Evolutionary conservation across 2,888 invertebrate species (phyloP), one percentile per base, ranked within the genome.

Genomic region (Arge pagana): DNA sequence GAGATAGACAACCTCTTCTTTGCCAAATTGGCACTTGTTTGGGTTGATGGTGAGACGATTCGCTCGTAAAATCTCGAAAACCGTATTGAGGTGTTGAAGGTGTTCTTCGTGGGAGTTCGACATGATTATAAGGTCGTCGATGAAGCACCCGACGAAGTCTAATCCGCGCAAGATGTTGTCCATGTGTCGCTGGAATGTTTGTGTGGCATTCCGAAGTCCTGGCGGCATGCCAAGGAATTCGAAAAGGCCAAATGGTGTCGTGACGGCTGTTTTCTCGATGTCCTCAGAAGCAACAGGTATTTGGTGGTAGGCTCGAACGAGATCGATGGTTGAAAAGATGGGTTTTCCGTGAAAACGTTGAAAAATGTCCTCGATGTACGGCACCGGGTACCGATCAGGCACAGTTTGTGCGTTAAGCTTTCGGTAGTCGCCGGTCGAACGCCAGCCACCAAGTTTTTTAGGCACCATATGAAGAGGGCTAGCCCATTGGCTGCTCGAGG

Each of bases 1-100:
- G 1, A 74, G 52, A 43, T 67, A 74, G 3, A 53, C 48, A 0
- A 72, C 53, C 33, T 64, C 36, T 2, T 31, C 1, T 23, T 28
- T 10, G 1, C 65, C 67, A 51, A 74, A 69, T 1, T 50, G 48
- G 41, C 72, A 73, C 55, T 77, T 76, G 0, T 53, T 28, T 0
- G 59, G 31, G 53, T 76, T 72, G 4, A 73, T 59, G 1, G 56
- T 39, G 0, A 57, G 11, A 2, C 53, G 43, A 43, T 49, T 43
- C n/a, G 45, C 4, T 15, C 37, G 13, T 6, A 55, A n/a, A 24
- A 49, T 10, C 35, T 49, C 5, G 36, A 59, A 54, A 6, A 59
- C 40, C 23, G 16, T 15, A 3, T 37, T 8, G 24, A 63, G 28
- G 39, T 60, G 54, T 7, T 13, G 10, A 8, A 31, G 4, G 39